Conservation (phyloP, 2,888 invertebrate genomes). For the Oscheius sp. region DNA sequence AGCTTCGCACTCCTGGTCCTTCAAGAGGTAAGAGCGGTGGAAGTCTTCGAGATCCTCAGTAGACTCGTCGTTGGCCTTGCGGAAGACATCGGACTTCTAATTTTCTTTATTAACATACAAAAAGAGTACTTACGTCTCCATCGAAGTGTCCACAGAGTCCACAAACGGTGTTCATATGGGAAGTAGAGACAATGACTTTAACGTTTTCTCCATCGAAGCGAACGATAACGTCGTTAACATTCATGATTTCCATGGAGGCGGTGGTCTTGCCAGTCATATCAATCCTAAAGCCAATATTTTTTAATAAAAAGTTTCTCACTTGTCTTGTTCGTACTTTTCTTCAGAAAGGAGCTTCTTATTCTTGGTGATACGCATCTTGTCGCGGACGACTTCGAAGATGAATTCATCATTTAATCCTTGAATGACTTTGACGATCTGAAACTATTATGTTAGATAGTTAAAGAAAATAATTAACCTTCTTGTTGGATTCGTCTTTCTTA, state of each 20-base stretch:
- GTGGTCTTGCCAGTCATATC: no score
- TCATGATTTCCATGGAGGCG: slow-evolving; percentile 45
- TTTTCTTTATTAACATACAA: background rate
- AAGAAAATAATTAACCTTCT: background rate
- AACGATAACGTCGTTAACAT: slow-evolving; percentile 37
- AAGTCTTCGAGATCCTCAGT: slow-evolving; percentile 60
- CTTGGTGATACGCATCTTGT: slow-evolving; percentile 40
- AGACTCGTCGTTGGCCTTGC: slow-evolving; percentile 51
- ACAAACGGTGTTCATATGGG: slow-evolving; percentile 59
- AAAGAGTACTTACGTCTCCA: slow-evolving; percentile 35
- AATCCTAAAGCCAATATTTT: slow-evolving; percentile 35
- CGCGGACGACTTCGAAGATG: slow-evolving; percentile 33
- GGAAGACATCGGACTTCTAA: slow-evolving; percentile 56
- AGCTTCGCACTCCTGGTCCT: slow-evolving; percentile 43
- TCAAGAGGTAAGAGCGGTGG: slow-evolving; percentile 61
- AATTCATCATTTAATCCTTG: slow-evolving; percentile 39
- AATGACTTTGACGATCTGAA: slow-evolving; percentile 61
- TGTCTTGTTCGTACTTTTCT: slow-evolving; percentile 27
- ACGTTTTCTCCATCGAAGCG: slow-evolving; percentile 60
- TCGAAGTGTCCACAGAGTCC: slow-evolving; percentile 69
- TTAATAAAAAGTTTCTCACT: slow-evolving; percentile 11
- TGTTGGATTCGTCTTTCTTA: slow-evolving; percentile 55
- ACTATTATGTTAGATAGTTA: background rate
- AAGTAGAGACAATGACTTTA: slow-evolving; percentile 47
- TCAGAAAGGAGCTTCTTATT: slow-evolving; percentile 44